Conservation (phyloP, 2,797 vertebrate genomes). For the Rhabdomys pumilio region DNA sequence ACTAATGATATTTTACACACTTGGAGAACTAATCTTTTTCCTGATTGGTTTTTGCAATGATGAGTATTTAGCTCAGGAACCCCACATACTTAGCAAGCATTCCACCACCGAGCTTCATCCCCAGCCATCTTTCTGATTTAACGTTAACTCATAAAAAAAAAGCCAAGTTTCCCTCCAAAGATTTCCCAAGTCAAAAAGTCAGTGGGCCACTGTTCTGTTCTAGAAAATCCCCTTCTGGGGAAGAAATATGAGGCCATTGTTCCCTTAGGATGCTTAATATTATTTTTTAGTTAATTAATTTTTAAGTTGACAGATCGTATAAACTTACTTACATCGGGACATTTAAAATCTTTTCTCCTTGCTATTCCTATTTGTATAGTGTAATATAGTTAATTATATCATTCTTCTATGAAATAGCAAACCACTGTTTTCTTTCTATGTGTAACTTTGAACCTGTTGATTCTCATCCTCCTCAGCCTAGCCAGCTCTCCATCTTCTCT, state of each 20-base stretch:
- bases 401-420: neutral
- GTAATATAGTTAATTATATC: neutral
- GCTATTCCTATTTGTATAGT: neutral
- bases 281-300: neutral
- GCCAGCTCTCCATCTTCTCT: neutral
- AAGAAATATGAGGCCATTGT: neutral
- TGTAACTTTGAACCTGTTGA: neutral
- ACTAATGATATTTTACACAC: neutral
- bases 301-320: neutral
- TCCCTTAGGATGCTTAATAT: neutral
- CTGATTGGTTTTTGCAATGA: neutral
- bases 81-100: neutral
- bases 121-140: neutral
- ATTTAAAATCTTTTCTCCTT: neutral
- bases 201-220: conserved; percentile 12
- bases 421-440: neutral
- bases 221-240: neutral
- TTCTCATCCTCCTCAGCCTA: neutral
- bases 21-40: neutral
- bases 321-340: neutral
- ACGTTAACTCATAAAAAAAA: conserved; percentile 55
- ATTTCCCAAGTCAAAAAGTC: neutral
- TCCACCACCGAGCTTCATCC: neutral
- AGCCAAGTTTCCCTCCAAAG: neutral
- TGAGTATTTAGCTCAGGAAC: neutral